Evolutionary conservation across 2,888 invertebrate genomes (phyloP).

Genomic region (Netelia virgata): DNA sequence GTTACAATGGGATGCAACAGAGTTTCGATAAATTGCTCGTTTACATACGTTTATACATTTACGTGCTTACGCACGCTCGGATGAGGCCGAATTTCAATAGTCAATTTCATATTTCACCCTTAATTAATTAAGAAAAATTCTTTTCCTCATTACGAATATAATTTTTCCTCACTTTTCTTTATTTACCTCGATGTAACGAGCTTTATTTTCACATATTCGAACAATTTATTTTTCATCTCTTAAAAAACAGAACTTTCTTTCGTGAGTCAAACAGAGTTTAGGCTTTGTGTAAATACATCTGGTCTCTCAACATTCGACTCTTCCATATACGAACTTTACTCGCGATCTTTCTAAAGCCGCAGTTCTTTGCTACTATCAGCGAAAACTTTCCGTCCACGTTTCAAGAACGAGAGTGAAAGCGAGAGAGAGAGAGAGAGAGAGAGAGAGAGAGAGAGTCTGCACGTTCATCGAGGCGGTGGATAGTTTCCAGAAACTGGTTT

Average conservation of each 20-base stretch:
- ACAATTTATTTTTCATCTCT: slow-evolving; percentile 1
- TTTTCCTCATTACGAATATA: neutral
- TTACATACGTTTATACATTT: slow-evolving; percentile 20
- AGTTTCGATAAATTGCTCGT: slow-evolving; percentile 56
- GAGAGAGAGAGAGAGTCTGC: neutral
- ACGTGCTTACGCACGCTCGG: neutral
- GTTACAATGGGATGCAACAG: slow-evolving; percentile 37
- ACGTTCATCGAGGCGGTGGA: slow-evolving; percentile 15
- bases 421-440: no score
- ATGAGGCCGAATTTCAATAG: slow-evolving; percentile 10
- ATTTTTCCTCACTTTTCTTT: neutral
- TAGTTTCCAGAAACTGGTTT: slow-evolving; percentile 63
- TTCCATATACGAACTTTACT: slow-evolving; percentile 39
- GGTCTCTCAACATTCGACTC: slow-evolving; percentile 34
- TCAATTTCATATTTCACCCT: neutral
- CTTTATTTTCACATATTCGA: neutral
- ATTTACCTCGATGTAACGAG: no score
- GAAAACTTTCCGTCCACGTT: slow-evolving; percentile 54
- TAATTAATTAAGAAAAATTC: no score
- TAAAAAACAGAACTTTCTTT: neutral
- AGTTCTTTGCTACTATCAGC: slow-evolving; percentile 19
- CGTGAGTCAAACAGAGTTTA: neutral
- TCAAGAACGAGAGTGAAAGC: neutral
- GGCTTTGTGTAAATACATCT: slow-evolving; percentile 59
- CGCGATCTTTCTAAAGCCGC: slow-evolving; percentile 47